These are phyloP conservation scores for Dinomys branickii DNA, from an alignment of 2,113 vertebrate species.

Conservation along the genomic window DNA sequence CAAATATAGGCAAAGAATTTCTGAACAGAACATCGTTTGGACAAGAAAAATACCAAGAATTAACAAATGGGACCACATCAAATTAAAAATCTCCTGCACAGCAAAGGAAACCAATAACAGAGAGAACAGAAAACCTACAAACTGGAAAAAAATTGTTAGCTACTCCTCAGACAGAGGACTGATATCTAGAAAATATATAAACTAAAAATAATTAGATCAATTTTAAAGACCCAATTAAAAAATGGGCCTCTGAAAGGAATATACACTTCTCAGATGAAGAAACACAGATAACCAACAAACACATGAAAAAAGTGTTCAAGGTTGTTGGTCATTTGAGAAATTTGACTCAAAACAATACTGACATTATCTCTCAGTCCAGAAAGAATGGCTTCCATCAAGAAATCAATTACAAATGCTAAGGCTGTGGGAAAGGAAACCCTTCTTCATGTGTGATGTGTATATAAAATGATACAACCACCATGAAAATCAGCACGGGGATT, in stretches of 20 bases:
- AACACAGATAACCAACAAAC: neutral
- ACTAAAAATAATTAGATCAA: neutral
- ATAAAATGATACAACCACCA: too few relatives aligned
- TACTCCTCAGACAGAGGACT: neutral
- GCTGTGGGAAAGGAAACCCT: too few relatives aligned
- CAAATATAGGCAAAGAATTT: too few relatives aligned
- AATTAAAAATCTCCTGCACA: neutral
- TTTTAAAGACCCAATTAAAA: neutral
- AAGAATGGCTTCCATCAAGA: too few relatives aligned
- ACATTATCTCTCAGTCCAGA: too few relatives aligned
- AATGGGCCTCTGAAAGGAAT: neutral
- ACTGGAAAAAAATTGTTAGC: neutral
- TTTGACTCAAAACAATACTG: too few relatives aligned
- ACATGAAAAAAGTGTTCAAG: neutral
- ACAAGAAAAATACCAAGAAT: neutral
- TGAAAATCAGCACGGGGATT: too few relatives aligned
- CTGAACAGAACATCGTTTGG: too few relatives aligned
- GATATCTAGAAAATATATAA: neutral
- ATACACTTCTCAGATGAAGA: neutral
- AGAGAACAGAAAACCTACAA: neutral
- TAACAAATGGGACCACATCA: neutral
- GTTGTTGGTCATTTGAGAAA: too few relatives aligned
- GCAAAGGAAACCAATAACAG: neutral
- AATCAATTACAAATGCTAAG: too few relatives aligned
- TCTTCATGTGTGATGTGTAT: too few relatives aligned